These are phyloP conservation scores for Sphenopsis melanotis DNA, from an alignment of 2,797 vertebrate genomes.

Conservation along the genomic window DNA sequence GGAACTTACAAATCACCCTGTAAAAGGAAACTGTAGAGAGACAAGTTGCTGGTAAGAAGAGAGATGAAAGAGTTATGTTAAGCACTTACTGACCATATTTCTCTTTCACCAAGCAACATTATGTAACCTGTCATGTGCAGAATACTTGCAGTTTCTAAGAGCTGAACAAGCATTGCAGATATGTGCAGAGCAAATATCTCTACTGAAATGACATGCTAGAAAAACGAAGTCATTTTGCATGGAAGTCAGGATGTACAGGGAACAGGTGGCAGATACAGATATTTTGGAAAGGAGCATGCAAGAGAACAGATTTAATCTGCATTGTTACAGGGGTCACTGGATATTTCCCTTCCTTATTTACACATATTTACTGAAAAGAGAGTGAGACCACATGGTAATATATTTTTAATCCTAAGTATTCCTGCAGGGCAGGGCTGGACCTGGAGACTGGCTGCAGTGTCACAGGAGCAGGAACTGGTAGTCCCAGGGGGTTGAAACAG, in stretches of 20 bases:
- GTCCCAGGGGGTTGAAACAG: background rate
- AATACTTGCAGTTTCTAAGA: conserved; percentile 48
- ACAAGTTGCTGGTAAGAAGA: background rate
- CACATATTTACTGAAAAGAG: background rate
- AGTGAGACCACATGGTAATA: background rate
- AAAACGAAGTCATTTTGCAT: conserved; percentile 10
- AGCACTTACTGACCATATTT: conserved; percentile 24
- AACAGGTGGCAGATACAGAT: conserved; percentile 6
- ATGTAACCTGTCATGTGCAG: conserved; percentile 35
- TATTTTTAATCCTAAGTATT: conserved; percentile 20
- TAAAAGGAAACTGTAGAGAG: conserved; percentile 50
- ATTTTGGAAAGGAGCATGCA: background rate
- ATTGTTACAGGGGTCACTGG: background rate
- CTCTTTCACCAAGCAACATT: conserved; percentile 19
- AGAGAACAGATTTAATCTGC: conserved; percentile 21
- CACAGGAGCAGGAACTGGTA: background rate
- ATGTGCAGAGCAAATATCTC: background rate
- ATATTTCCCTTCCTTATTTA: conserved; percentile 27
- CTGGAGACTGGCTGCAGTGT: background rate
- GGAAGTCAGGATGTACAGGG: background rate
- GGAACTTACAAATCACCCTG: conserved; percentile 46
- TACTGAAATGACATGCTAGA: background rate
- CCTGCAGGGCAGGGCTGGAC: background rate
- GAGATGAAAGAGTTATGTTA: conserved; percentile 15
- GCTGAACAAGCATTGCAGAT: conserved; percentile 33